Conservation (phyloP, 2,113 vertebrate species). For the Promerops cafer region DNA sequence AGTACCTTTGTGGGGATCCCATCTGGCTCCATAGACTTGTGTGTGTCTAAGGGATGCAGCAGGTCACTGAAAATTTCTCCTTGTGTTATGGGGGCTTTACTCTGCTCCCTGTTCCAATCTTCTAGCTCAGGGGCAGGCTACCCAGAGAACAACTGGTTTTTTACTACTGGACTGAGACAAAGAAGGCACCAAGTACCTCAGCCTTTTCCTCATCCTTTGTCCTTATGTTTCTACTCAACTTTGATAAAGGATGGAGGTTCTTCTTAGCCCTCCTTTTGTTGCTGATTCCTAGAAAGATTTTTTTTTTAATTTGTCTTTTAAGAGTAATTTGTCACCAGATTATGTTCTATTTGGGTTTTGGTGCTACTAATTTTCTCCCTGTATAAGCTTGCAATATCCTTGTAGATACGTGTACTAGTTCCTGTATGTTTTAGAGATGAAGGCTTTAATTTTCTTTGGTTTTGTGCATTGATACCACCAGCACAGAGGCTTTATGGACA, state of each 20-base stretch:
- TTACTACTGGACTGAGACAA: not conserved
- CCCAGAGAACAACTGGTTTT: fast-evolving
- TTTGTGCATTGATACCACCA: not conserved
- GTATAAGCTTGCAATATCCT: not conserved
- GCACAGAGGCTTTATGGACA: not conserved
- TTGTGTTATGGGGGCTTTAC: not conserved
- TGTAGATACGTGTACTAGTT: not conserved
- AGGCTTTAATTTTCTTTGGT: not conserved
- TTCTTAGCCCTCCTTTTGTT: not conserved
- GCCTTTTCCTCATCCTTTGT: not conserved
- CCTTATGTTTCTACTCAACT: not conserved
- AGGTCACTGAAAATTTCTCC: not conserved
- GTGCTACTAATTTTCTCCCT: not conserved
- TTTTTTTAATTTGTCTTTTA: not conserved
- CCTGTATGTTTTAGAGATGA: not conserved
- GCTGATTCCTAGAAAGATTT: not conserved
- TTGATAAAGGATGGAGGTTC: not conserved
- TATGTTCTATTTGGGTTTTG: not conserved
- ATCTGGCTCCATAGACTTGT: not conserved
- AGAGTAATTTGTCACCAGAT: not conserved
- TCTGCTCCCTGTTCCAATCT: not conserved
- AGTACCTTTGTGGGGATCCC: not conserved
- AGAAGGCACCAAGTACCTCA: not conserved
- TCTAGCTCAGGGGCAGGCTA: not conserved
- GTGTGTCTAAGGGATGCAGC: not conserved